These are phyloP conservation scores for Eupsittula cactorum DNA, from an alignment of 2,113 vertebrate species.

Conservation along the genomic window DNA sequence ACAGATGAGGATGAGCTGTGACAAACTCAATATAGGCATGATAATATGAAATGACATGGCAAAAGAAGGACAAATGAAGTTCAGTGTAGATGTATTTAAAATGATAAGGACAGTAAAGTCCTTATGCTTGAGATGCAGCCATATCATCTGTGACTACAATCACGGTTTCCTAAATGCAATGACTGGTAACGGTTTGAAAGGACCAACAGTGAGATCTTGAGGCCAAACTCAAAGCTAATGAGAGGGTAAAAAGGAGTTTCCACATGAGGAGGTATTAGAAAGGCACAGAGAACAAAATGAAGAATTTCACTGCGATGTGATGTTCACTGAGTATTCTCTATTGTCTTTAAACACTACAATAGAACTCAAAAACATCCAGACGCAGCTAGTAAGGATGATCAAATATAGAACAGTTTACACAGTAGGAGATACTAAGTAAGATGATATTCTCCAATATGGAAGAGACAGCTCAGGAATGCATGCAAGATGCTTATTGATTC, in stretches of 20 bases:
- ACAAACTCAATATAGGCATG: neutral
- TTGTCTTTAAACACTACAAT: neutral
- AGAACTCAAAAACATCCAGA: neutral
- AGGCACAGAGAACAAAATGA: neutral
- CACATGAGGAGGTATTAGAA: neutral
- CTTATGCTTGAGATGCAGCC: neutral
- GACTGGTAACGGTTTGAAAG: neutral
- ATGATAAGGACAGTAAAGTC: neutral
- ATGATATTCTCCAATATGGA: neutral
- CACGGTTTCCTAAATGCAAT: neutral
- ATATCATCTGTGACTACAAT: neutral
- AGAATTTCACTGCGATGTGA: neutral
- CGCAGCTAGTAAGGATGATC: neutral
- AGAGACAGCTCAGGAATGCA: neutral
- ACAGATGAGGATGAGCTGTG: neutral
- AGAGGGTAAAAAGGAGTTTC: neutral
- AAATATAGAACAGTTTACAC: neutral
- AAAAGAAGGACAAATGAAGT: neutral
- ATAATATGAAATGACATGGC: neutral
- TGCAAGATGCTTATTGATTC: neutral
- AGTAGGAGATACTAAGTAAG: neutral
- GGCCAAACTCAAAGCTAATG: neutral
- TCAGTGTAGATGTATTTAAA: neutral
- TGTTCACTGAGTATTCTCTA: neutral
- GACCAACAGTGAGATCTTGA: neutral